These are phyloP conservation scores for Otocyon megalotis DNA, from an alignment of 2,113 vertebrate genomes.

Conservation along the genomic window DNA sequence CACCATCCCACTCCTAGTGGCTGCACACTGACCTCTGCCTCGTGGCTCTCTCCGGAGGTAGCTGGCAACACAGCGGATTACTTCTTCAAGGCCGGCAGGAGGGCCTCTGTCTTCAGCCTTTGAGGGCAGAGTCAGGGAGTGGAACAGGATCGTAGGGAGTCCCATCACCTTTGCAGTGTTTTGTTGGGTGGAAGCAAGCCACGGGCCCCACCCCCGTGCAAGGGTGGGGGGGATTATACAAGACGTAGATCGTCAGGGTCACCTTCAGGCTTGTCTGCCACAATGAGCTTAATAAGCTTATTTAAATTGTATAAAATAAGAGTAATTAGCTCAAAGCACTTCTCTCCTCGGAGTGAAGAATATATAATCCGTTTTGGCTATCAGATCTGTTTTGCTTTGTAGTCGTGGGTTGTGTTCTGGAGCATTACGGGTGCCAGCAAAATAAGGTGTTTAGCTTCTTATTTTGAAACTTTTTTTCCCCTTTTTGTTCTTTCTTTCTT, in stretches of 20 bases:
- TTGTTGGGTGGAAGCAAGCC: not conserved
- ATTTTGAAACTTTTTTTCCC: not conserved
- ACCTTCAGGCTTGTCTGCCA: not conserved
- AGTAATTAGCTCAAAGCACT: not conserved
- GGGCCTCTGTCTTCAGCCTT: not conserved
- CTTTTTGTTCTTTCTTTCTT: no score
- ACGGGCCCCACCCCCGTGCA: fast-evolving
- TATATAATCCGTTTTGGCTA: not conserved
- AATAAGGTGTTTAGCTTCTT: not conserved
- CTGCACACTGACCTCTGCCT: not conserved
- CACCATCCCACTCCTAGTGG: fast-evolving
- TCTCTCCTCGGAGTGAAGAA: not conserved
- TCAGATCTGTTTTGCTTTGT: not conserved
- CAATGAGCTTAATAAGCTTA: not conserved
- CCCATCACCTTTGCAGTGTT: not conserved
- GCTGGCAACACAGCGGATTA: fast-evolving
- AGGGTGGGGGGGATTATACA: not conserved
- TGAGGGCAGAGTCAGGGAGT: not conserved
- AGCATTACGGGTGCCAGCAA: not conserved
- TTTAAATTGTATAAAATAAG: not conserved
- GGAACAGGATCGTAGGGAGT: not conserved
- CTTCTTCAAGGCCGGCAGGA: not conserved
- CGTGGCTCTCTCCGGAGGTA: fast-evolving
- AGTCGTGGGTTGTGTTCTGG: not conserved
- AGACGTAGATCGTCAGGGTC: fast-evolving